Evolutionary conservation across 1,140 invertebrate genomes (phyloP).

Genomic region (Acromyrmex charruanus): DNA sequence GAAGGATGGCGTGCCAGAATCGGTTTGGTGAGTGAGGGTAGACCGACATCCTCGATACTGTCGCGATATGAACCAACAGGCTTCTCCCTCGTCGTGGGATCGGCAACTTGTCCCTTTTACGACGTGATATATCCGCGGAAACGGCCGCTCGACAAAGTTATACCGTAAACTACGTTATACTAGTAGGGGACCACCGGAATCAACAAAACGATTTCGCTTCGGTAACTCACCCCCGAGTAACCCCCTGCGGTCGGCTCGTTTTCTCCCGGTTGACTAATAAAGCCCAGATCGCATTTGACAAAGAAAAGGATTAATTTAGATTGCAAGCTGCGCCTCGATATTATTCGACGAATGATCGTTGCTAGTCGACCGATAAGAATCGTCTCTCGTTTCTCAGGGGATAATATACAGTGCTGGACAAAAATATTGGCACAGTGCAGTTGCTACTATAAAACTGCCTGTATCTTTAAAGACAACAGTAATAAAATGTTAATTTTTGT

Average conservation of each 20-base stretch:
- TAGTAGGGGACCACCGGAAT: background rate
- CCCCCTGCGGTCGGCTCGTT: constrained; percentile 1
- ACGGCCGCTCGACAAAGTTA: constrained; percentile 56
- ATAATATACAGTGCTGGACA: no score
- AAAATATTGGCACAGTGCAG: no score
- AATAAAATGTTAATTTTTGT: no score
- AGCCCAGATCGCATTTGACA: background rate
- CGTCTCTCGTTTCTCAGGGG: background rate
- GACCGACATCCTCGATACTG: constrained; percentile 23
- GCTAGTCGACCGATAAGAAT: background rate
- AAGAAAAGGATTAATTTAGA: constrained; percentile 54
- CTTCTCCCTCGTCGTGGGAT: constrained; percentile 18
- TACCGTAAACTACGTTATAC: constrained; percentile 53
- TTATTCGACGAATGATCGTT: background rate
- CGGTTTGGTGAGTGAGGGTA: constrained; percentile 24
- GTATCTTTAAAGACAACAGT: no score
- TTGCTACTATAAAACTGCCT: no score
- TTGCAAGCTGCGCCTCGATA: background rate
- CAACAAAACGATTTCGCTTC: constrained; percentile 41
- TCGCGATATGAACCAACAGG: constrained; percentile 54
- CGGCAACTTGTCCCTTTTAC: constrained; percentile 66
- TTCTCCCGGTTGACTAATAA: constrained; percentile 40
- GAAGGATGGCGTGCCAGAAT: constrained; percentile 6
- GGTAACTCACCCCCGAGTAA: constrained; percentile 8
- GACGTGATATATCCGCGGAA: constrained; percentile 67